Evolutionary conservation across 2,113 vertebrate genomes (phyloP), one percentile per base, ranked within the genome.

Genomic region (Donacobius atricapilla): DNA sequence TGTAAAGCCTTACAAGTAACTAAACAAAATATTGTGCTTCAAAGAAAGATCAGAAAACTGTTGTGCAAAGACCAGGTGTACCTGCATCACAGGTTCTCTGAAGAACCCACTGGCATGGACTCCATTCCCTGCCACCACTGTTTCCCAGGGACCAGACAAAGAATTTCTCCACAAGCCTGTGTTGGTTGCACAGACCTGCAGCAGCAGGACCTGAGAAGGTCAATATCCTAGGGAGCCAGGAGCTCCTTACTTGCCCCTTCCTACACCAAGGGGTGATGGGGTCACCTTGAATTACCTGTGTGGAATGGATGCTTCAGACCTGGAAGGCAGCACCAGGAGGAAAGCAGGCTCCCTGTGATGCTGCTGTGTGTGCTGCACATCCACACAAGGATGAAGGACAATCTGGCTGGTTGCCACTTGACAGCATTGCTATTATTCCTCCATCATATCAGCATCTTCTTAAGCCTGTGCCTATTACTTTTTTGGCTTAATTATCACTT

Each of bases 401-500:
- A 14, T 28, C 14, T 35, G 66, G 8, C 35, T 42, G 8, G 28
- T 13, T 58, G 40, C 28, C 72, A 15, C 53, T 83, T 83, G 44
- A 23, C 30, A 66, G 57, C 54, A 51, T 14, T 42, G 40, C 33
- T 83, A 35, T 81, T 92, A 91, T 77, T 88, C 47, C 47, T 80
- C 45, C 81, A 87, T 87, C 18, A 0, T 25, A 86, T 61, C 60
- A 60, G 24, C 69, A 90, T 57, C 60, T 76, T 84, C 51, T 78
- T 93, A 89, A 96, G 76, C 70, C 60, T 88, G 15, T 48, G 40
- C 21, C 90, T 94, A 66, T 94, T 88, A 73, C 85, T 89, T 95
- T 95, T 93, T 91, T 81, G 51, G 81, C 61, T 97, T 96, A 96
- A 95, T 97, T 63, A 82, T 83, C 71, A 97, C 56, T 94, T 94